Base-by-base conservation (phyloP, 53 echinoderm and acorn worm species). In the Mesocentrotus franciscanus region DNA sequence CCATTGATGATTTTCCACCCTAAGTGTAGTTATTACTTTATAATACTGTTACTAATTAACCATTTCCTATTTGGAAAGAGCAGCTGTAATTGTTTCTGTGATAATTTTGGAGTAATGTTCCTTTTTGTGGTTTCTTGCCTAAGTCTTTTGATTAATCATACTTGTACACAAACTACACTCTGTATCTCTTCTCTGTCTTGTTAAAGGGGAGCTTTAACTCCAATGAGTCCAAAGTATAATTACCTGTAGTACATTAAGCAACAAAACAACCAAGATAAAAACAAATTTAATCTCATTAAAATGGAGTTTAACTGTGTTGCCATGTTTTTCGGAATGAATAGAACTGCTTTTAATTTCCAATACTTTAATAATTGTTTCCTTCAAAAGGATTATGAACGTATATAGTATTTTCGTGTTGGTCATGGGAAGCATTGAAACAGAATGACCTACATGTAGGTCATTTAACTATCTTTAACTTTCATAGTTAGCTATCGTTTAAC, bases 1-100 rank as follows among this genome's bases (percentile, higher is more conserved):
- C 12, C 74, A 74, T 74, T 30, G 10, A 29, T 74, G 8, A 68
- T 22, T 68, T 66, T 68, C 68, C 68, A 26, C 68, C 68, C 68
- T 0, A 10, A 32, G 32, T 74, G 74, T 29, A 12, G 74, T 7
- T 74, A 29, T 30, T 10, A 17, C 30, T 74, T 11, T 29, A 14
- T 71, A 39, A 66, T 92, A 72, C 56, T 20, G 16, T 66, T 64
- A 92, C 68, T 92, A 71, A 71, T 92, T 71, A 72, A 71, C 68
- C 92, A 71, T 87, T n/a, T 87, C 87, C 87, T 87, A 26, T 57
- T 26, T 57, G 56, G 59, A 87, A 32, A 22, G 11, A 42, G 8
- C 68, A 68, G n/a, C 92, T 92, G 66, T 22, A 66, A 27, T 11
- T 11, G 11, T n/a, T 29, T 57, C 22, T 58, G 8, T 56, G 4